Conservation (phyloP, 2,888 invertebrate species). For the Carabus problematicus region DNA sequence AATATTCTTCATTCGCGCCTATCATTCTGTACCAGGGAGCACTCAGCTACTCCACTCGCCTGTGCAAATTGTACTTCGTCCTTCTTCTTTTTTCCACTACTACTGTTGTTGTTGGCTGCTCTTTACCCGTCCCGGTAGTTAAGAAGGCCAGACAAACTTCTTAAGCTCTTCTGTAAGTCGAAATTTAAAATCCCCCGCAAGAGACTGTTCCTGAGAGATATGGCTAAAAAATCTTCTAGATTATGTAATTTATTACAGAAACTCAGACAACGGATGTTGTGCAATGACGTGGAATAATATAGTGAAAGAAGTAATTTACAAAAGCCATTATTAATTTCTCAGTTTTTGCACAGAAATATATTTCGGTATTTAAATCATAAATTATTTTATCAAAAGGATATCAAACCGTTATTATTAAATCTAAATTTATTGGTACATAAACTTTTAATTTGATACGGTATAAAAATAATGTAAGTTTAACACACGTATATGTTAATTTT, state of each 20-base stretch:
- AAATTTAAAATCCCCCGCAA: slow-evolving; percentile 18
- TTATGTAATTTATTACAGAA: slow-evolving; percentile 6
- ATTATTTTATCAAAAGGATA: too few relatives aligned
- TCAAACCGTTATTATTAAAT: too few relatives aligned
- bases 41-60: slow-evolving; percentile 1
- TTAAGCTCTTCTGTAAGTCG: slow-evolving; percentile 30
- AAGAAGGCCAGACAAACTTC: slow-evolving; percentile 18
- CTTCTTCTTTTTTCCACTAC: slow-evolving; percentile 11
- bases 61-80: slow-evolving; percentile 1
- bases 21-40: slow-evolving; percentile 21
- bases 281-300: too few relatives aligned
- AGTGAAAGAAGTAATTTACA: too few relatives aligned
- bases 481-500: too few relatives aligned
- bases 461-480: too few relatives aligned
- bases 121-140: slow-evolving; percentile 13
- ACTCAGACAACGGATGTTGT: too few relatives aligned
- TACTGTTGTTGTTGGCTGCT: slow-evolving; percentile 2
- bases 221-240: slow-evolving; percentile 8
- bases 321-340: too few relatives aligned
- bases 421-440: too few relatives aligned
- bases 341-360: too few relatives aligned
- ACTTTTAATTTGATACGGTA: too few relatives aligned
- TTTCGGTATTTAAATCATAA: too few relatives aligned
- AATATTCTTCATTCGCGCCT: slow-evolving; percentile 12
- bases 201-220: slow-evolving; percentile 24